Conservation (phyloP, 92 coral and sea anemone species). For the Isaurus tuberculatus region DNA sequence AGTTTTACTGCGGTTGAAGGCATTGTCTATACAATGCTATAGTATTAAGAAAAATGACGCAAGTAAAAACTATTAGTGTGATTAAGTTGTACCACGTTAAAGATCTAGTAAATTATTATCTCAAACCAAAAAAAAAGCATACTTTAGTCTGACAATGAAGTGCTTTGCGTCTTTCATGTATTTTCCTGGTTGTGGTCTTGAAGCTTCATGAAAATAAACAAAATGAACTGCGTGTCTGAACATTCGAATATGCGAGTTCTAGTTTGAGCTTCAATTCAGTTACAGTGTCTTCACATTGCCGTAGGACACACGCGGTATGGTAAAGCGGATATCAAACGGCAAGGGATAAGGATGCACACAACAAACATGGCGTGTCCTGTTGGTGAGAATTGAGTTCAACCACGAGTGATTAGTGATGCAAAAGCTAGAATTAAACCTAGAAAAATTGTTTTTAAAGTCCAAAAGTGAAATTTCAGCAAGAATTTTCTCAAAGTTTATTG, state of each 20-base stretch:
- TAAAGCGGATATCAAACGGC: constrained; percentile 34
- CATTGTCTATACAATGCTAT: too few relatives aligned
- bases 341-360: constrained; percentile 46
- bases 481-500: background rate
- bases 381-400: constrained; percentile 29
- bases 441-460: constrained; percentile 15
- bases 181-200: constrained; percentile 39
- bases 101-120: too few relatives aligned
- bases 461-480: background rate
- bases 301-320: constrained; percentile 27
- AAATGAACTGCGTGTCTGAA: too few relatives aligned
- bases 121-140: too few relatives aligned
- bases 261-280: constrained; percentile 11
- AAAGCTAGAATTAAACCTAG: constrained; percentile 9
- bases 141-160: constrained; percentile 13
- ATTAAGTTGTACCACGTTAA: too few relatives aligned
- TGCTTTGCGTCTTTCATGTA: constrained; percentile 21
- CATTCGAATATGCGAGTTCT: constrained; percentile 1
- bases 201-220: constrained; percentile 28
- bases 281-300: background rate
- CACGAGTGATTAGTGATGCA: constrained; percentile 7
- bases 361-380: constrained; percentile 14
- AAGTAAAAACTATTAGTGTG: too few relatives aligned
- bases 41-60: too few relatives aligned
- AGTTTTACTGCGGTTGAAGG: too few relatives aligned